phyloP scores from a whole-genome alignment of 2,888 invertebrate genomes.

The Agrochola lychnidis region DNA sequence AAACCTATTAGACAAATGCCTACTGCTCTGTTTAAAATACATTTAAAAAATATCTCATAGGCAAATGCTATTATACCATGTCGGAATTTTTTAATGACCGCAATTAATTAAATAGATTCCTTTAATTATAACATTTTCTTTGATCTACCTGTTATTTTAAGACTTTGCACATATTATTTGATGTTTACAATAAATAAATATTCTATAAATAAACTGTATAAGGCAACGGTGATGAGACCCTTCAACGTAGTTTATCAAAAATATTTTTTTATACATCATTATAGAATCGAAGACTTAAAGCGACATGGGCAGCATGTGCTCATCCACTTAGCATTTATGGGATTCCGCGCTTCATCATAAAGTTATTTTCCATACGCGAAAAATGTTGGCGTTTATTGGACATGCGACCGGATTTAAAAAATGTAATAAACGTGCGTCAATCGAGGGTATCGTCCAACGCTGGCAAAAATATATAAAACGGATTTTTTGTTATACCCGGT shows the following conservation, averaged over 20 bases:
- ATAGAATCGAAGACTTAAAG: not conserved
- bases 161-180: too few species aligned
- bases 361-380: slow-evolving; percentile 23
- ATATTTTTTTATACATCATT: not conserved
- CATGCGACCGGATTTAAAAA: slow-evolving; percentile 36
- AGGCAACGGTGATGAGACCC: not conserved
- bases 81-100: too few species aligned
- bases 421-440: slow-evolving; percentile 31
- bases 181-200: too few species aligned
- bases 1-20: too few species aligned
- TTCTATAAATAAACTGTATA: not conserved
- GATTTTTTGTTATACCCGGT: slow-evolving; percentile 15
- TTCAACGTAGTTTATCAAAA: not conserved
- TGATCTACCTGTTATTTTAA: too few species aligned
- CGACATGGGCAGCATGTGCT: not conserved
- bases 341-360: slow-evolving; percentile 26
- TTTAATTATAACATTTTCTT: too few species aligned
- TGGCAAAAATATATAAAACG: slow-evolving; percentile 31
- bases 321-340: slow-evolving; percentile 10
- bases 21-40: too few species aligned
- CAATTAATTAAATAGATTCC: too few species aligned
- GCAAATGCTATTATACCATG: too few species aligned
- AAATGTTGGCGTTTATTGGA: slow-evolving; percentile 32
- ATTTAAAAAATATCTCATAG: too few species aligned
- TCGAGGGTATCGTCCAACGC: slow-evolving; percentile 20